phyloP scores from a whole-genome alignment of 2,113 vertebrate genomes.

The Podiceps cristatus region DNA sequence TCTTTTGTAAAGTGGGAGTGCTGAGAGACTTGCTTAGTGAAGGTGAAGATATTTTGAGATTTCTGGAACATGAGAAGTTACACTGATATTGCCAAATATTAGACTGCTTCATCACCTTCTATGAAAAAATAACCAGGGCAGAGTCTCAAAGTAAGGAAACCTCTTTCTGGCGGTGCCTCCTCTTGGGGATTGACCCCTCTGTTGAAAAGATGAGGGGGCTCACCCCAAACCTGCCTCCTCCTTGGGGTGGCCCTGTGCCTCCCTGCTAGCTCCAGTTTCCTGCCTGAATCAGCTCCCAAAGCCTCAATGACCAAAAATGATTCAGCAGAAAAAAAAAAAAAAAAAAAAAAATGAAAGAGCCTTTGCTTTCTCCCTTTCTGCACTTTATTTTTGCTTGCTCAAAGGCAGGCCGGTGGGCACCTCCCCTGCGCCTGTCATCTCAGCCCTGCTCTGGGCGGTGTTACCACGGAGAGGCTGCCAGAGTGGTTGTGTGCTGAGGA shows the following conservation, averaged over 20 bases:
- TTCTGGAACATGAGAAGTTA: not conserved
- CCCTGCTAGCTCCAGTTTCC: not conserved
- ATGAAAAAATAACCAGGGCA: not conserved
- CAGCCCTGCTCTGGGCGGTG: not conserved
- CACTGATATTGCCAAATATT: not conserved
- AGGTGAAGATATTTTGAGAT: constrained; percentile 8
- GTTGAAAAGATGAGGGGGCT: not conserved
- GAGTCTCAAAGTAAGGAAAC: not conserved
- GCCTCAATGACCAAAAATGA: not conserved
- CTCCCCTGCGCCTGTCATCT: not conserved
- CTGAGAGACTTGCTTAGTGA: not conserved
- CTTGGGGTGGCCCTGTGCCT: not conserved
- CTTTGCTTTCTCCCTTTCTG: not conserved
- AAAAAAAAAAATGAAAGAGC: not conserved
- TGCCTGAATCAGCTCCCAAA: not conserved
- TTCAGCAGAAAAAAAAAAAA: not conserved
- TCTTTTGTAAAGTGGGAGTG: not conserved
- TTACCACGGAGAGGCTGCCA: not conserved
- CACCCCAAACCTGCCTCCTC: not conserved
- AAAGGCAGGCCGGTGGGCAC: not conserved
- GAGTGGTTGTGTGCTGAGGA: not conserved
- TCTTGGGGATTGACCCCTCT: not conserved
- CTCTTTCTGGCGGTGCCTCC: not conserved
- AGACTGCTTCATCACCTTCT: not conserved
- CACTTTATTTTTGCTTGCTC: not conserved